A percentile compares a stretch with the other conserved stretches of the same genome.
Conservation (phyloP, 2,888 invertebrate species). For the Drosophila mettleri region DNA sequence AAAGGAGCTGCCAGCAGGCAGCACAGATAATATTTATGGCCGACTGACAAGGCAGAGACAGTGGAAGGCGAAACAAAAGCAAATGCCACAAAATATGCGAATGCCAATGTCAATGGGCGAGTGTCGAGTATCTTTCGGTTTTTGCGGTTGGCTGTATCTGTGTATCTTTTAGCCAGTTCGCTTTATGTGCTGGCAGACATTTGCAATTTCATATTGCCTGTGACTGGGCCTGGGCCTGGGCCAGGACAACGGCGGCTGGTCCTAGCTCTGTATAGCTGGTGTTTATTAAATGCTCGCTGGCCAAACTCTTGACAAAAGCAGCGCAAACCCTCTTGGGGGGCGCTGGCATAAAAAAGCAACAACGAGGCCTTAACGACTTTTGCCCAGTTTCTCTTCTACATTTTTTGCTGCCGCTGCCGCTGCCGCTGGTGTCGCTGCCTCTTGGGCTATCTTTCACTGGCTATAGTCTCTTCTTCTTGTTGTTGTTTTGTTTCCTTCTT, state of each 20-base stretch:
- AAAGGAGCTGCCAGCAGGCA: conserved; percentile 31
- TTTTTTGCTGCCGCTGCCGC: neutral
- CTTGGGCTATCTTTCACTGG: conserved; percentile 56
- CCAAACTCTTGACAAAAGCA: conserved; percentile 71
- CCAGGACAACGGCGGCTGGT: conserved; percentile 11
- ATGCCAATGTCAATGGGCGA: conserved; percentile 19
- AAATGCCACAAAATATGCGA: conserved; percentile 74
- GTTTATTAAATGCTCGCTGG: conserved; percentile 73
- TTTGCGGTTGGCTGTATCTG: conserved; percentile 62
- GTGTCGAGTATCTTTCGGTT: conserved; percentile 57
- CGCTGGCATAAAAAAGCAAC: conserved; percentile 53
- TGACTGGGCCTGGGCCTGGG: conserved; percentile 12
- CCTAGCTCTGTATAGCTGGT: conserved; percentile 31
- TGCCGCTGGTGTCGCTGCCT: too few species aligned
- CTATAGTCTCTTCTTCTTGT: neutral
- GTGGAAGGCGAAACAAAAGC: conserved; percentile 49
- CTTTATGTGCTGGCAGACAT: conserved; percentile 58
- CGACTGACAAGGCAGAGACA: conserved; percentile 55
- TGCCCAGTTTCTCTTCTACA: conserved; percentile 41
- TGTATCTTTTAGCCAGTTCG: conserved; percentile 62
- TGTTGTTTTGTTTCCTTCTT: conserved; percentile 15
- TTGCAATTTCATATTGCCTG: conserved; percentile 74
- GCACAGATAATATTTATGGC: conserved; percentile 73
- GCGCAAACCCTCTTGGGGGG: conserved; percentile 46
- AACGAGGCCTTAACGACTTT: conserved; percentile 68